Base-by-base conservation (phyloP, 2,113 vertebrate species). In the Brachyhypopomus gauderio region DNA sequence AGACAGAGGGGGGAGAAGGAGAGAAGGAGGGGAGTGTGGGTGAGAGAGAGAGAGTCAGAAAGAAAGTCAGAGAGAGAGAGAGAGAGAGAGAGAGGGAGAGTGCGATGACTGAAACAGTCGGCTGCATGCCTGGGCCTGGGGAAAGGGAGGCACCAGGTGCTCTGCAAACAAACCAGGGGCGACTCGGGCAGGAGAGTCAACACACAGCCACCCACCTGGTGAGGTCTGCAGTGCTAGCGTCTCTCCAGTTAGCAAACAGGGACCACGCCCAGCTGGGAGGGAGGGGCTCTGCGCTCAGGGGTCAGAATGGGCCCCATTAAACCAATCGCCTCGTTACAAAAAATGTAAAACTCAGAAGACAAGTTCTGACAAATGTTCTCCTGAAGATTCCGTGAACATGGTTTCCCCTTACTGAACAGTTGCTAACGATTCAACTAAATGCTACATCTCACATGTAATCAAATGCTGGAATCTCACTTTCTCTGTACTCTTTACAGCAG, bases 121-220 rank as follows among this genome's bases (percentile, higher is more conserved):
- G 69, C 73, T 78, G 72, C 86, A 69, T 77, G 83, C 78, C 86
- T 78, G 76, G 80, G 60, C 81, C 84, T 80, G 84, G 82, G 66
- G 58, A 76, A 72, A 79, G 81, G 78, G 71, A 73, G 81, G 78
- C 59, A 77, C 78, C 58, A 75, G 83, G 78, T 72, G 78, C 72
- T 83, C 73, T 76, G n/a, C 84, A 87, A 81, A 86, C 82, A 78
- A 79, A 73, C 72, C 79, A 84, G 62, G 69, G 78, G 71, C 60
- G 77, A 78, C 62, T 73, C 71, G 67, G 62, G 62, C 78, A 77
- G 22, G 69, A 82, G 78, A 84, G 75, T 73, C 55, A 74, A 77
- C 84, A 73, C 41, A 76, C 78, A 82, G 76, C 82, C 77, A 83
- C 81, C 81, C 83, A 83, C 69, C 75, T 30, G 76, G 74, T 73